Evolutionary conservation across 2,797 vertebrate genomes (phyloP), one percentile per base, ranked within the genome.

Genomic region (Trachurus trachurus): DNA sequence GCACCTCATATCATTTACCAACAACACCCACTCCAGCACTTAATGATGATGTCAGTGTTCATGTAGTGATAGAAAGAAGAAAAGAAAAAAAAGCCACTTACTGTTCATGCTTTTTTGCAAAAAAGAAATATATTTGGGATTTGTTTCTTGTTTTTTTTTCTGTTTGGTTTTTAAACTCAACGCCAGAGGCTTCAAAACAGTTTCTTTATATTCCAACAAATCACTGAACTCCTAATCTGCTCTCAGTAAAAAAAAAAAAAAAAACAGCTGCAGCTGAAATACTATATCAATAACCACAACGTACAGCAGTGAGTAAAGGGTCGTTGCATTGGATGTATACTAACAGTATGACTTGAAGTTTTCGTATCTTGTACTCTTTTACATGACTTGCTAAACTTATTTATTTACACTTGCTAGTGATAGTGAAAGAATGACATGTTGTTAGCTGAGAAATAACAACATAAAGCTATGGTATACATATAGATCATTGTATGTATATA

Each of bases 401-500:
- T 88, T 91, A 88, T 91, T 89, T 92, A 89, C 87, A 89, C 76
- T 87, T 81, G 80, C 84, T 92, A 88, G 85, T 90, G 76, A 81
- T 90, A 85, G 78, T 88, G 31, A 81, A 88, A 90, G 89, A 93
- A 88, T 89, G 87, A 89, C 66, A 80, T 90, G 89, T 91, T 92
- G 90, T 92, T 91, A 75, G 76, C 69, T 64, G 31, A 78, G 53
- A 88, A 82, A 78, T 90, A 88, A 93, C 86, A 86, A 79, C 83
- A 87, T 85, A 64, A 85, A 82, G n/a, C 81, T 90, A 93, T 91
- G 86, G 81, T 89, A 89, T 92, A 89, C 88, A 90, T 92, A 91
- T 89, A 91, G 75, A 91, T 86, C 74, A 87, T 86, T 92, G 89
- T 94, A 91, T 94, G 88, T 93, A 94, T 94, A 94, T 94, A 87